Evolutionary conservation across 2,797 vertebrate species (phyloP), one percentile per base, ranked within the genome.

Genomic region (Schizopygopsis pylzovi): DNA sequence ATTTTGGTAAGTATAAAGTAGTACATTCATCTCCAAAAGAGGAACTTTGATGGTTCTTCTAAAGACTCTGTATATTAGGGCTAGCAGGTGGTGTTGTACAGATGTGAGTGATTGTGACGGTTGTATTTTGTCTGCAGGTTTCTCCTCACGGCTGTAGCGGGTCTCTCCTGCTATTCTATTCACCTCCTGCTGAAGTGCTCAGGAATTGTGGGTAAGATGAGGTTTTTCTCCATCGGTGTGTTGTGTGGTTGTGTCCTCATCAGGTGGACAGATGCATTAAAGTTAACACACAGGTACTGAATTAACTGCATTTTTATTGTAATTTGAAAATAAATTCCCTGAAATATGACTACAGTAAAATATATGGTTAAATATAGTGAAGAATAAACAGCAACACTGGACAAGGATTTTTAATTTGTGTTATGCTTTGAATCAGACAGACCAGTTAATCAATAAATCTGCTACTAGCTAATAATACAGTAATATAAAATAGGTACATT

Each of bases 121-220:
- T 43, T 54, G n/a, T 75, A 3, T 81, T 89, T 81, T 83, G 89
- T 63, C 84, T 37, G 0, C 92, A 99, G 98, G 90, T 97, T 99
- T 92, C 97, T 99, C 81, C 92, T 99, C 89, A 96, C 97, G 0
- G 95, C 95, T 0, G 96, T 99, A 0, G 98, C 98, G 71, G 91
- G 95, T 63, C 95, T 99, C 70, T 99, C 98, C 39, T 96, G 92
- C 76, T 99, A 99, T 89, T 99, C 98, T 88, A 98, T 99, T 91
- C 98, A 99, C 87, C 94, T 99, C 89, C 93, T 99, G 90, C 96
- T 99, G 85, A 99, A 99, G 94, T 95, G 97, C 77, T 98, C 98
- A 0, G 98, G 98, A 71, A 95, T 99, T 49, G 98, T 99, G 89
- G 98, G 98, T 99, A 91, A 95, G 96, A 94, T 59, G 16, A n/a